Percentiles rank a stretch among this genome's conserved stretches.
Evolutionary conservation across 1,140 invertebrate genomes (phyloP).

Genomic region (Odontomachus brunneus): DNA sequence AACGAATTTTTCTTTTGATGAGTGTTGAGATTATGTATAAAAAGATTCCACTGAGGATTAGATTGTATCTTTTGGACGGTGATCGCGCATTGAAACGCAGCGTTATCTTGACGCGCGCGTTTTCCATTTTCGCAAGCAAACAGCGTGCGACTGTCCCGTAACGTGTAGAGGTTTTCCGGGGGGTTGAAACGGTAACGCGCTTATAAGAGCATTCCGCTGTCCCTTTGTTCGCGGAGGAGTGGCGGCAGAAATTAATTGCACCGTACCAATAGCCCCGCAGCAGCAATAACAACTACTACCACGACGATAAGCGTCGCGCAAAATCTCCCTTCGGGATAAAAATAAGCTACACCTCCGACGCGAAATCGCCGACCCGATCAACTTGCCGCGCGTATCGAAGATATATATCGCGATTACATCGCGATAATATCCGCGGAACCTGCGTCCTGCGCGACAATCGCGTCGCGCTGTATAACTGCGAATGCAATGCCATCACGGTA

Average conservation of each 20-base stretch:
- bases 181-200: not conserved
- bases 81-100: slow-evolving; percentile 28
- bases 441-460: slow-evolving; percentile 36
- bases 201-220: not conserved
- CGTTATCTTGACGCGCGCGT: slow-evolving; percentile 21
- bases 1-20: no score
- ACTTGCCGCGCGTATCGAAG: slow-evolving; percentile 20
- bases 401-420: slow-evolving; percentile 5
- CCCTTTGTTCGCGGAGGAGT: not conserved
- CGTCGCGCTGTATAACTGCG: not conserved
- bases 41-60: no score
- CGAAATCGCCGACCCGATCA: slow-evolving; percentile 1
- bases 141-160: not conserved
- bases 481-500: not conserved
- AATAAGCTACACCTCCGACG: not conserved
- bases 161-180: slow-evolving; percentile 1
- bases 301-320: slow-evolving; percentile 6
- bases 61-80: no score
- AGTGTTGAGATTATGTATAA: no score
- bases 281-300: not conserved
- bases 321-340: slow-evolving; percentile 15
- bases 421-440: not conserved
- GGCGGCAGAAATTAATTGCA: slow-evolving; percentile 25
- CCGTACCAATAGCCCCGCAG: not conserved
- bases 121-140: not conserved